phyloP scores from a whole-genome alignment of 2,113 vertebrate genomes.

The Seriola rivoliana region DNA sequence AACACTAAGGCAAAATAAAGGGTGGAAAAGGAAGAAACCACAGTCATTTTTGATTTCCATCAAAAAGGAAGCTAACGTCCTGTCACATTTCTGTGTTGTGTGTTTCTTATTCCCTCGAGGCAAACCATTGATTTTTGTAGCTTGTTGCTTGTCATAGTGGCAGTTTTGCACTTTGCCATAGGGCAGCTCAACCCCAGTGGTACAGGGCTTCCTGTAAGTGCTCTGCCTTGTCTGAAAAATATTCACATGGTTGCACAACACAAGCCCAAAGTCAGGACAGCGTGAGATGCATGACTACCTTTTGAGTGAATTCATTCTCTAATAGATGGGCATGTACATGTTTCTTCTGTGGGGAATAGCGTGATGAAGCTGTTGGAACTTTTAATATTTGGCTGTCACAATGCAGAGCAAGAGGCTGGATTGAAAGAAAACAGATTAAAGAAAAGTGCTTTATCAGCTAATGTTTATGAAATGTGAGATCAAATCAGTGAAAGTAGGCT shows the following conservation, averaged over 20 bases:
- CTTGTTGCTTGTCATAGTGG: slow-evolving; percentile 30
- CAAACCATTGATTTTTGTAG: slow-evolving; percentile 26
- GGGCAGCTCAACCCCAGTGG: slow-evolving; percentile 24
- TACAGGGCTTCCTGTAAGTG: slow-evolving; percentile 35
- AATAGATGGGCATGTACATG: slow-evolving; percentile 44
- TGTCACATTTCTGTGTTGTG: slow-evolving; percentile 6
- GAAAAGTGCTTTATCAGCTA: slow-evolving; percentile 2
- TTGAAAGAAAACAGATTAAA: not conserved
- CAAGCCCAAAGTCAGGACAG: slow-evolving; percentile 51
- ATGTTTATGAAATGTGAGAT: slow-evolving; percentile 13
- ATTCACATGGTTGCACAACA: slow-evolving; percentile 63
- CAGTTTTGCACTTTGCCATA: slow-evolving; percentile 23
- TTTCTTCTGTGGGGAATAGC: slow-evolving; percentile 41
- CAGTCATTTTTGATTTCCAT: slow-evolving; percentile 2
- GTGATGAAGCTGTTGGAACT: slow-evolving; percentile 38
- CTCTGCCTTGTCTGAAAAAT: slow-evolving; percentile 53
- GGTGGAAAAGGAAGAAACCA: not conserved
- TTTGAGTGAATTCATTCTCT: slow-evolving; percentile 43
- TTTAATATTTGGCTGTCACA: slow-evolving; percentile 2
- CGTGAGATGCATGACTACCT: slow-evolving; percentile 33
- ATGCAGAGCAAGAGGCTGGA: not conserved
- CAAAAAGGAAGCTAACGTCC: not conserved
- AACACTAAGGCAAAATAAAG: not conserved
- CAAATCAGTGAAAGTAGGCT: not conserved
- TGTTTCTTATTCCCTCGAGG: slow-evolving; percentile 38